Base-by-base conservation (phyloP, 1,140 invertebrate genomes). In the Panonychus citri region DNA sequence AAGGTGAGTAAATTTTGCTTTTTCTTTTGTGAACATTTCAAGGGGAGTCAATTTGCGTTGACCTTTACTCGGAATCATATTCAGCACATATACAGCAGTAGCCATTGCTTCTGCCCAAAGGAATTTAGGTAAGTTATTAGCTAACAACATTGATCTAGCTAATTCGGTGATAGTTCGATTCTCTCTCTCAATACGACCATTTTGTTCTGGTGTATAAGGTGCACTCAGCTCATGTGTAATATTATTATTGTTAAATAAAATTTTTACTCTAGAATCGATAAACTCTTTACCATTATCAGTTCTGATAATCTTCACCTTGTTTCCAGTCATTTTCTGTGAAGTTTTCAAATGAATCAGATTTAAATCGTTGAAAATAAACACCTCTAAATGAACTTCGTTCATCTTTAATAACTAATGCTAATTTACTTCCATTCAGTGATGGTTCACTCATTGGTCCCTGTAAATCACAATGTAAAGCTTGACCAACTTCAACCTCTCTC, bases 101-200 rank as follows among this genome's bases (percentile, higher is more conserved):
- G 57, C 48, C 19, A 57, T 39, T 4, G 28, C 48, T 57, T 61
- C 60, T 4, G 53, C 59, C 59, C 55, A 61, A 25, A 60, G 50
- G 8, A 17, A 37, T 25, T 46, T 57, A 7, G 53, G 46, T 24
- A 60, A 46, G 10, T 34, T 25, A 10, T 21, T 52, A 13, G 71
- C 64, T 19, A 37, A 55, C 57, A 75, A 30, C 62, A 72, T 59
- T 50, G 65, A 61, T 59, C 67, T 62, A 37, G 68, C 66, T 56
- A 60, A 65, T 65, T 75, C 71, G 61, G 69, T 66, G 1, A 68
- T 30, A 17, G 64, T 67, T 48, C 67, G 39, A 56, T 68, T 69
- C 63, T 72, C 69, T 39, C 72, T 60, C 59, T 76, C 73, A 21
- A 71, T 61, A 4, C 73, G 66, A 59, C 71, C 69, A 68, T 76